These are phyloP conservation scores for Neuroterus valhalla DNA, from an alignment of 1,140 invertebrate genomes.

Conservation along the genomic window DNA sequence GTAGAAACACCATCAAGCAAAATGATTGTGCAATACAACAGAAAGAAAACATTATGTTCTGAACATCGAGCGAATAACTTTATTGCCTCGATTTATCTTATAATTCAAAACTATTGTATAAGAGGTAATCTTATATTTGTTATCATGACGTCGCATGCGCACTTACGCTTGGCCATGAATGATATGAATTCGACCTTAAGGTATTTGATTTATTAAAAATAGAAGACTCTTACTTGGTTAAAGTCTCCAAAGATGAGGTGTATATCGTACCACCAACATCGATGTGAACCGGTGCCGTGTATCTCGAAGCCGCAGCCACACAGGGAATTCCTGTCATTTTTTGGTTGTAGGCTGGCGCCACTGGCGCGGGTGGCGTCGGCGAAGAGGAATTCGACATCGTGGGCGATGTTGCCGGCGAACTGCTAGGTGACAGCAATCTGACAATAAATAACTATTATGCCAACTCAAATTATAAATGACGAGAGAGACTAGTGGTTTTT, in stretches of 20 bases:
- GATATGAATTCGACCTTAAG: no score
- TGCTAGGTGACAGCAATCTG: constrained; percentile 80
- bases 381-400: constrained; percentile 82
- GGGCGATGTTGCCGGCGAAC: constrained; percentile 81
- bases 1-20: no score
- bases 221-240: constrained; percentile 88
- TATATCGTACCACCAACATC: constrained; percentile 98
- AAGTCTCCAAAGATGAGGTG: constrained; percentile 95
- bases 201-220: constrained; percentile 22
- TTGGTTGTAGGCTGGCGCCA: constrained; percentile 76
- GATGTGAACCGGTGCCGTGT: constrained; percentile 97
- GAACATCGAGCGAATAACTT: no score
- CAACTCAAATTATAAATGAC: no score
- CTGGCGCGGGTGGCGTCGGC: constrained; percentile 78
- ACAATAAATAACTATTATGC: constrained; percentile 46
- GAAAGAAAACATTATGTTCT: no score
- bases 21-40: no score
- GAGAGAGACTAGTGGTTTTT: no score
- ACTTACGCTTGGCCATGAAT: no score
- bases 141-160: no score
- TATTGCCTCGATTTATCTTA: no score
- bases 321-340: constrained; percentile 92
- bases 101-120: no score
- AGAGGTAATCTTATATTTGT: no score
- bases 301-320: constrained; percentile 92